Percentiles rank a stretch among this genome's conserved stretches.
These are phyloP conservation scores for Lepidocolaptes lacrymiger DNA, from an alignment of 2,797 vertebrate genomes.

Conservation along the genomic window DNA sequence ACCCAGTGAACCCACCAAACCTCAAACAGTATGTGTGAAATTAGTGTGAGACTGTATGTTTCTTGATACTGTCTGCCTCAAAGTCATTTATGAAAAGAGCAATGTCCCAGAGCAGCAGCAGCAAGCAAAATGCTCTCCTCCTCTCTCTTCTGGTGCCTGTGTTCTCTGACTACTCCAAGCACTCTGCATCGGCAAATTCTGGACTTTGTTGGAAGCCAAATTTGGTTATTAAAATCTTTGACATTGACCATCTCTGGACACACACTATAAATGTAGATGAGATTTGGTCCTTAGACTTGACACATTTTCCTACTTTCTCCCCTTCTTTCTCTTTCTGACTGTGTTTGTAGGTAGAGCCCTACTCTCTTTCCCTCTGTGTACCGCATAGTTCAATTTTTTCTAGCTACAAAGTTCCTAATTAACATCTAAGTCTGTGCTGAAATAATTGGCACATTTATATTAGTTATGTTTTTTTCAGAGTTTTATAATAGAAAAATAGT, in stretches of 20 bases:
- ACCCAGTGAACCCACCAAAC: neutral
- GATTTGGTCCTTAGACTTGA: neutral
- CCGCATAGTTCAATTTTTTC: neutral
- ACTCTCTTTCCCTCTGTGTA: neutral
- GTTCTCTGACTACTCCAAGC: neutral
- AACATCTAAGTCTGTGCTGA: neutral
- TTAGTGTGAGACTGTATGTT: neutral
- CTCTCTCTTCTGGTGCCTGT: neutral
- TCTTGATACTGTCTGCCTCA: neutral
- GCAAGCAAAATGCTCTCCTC: rapidly evolving
- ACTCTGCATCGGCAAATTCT: rapidly evolving
- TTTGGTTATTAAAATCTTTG: neutral
- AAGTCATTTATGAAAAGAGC: neutral
- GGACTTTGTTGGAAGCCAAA: neutral
- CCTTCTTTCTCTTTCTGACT: neutral
- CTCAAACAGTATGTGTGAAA: neutral
- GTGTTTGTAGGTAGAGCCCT: neutral
- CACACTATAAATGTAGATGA: neutral
- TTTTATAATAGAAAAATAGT: neutral
- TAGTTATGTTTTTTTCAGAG: neutral
- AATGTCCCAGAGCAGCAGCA: neutral
- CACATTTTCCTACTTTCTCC: neutral
- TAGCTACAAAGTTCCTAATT: neutral
- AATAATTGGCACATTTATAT: neutral
- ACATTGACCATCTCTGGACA: neutral